Base-by-base conservation (phyloP, 2,888 invertebrate species). In the Cepaea hortensis region DNA sequence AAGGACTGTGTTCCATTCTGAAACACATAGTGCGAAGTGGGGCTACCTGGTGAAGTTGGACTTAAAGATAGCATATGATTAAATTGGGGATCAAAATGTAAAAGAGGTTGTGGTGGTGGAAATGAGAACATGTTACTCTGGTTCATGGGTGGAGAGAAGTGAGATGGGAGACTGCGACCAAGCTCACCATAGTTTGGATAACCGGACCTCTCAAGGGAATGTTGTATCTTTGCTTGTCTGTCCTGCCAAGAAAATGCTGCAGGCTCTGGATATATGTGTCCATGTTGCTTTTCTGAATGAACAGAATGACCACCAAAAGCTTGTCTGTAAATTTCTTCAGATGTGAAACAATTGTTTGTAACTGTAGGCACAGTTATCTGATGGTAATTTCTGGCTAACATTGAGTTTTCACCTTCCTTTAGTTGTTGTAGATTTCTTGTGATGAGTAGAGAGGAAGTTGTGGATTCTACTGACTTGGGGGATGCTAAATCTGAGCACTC, bases 311-410 rank as follows among this genome's bases (percentile, higher is more conserved):
- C 77, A n/a, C 90, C 90, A 88, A 89, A 92, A 7, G 93, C 93
- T 82, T 93, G 91, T 15, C 90, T 88, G 87, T 93, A 93, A 77
- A 93, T 93, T 87, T 93, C 92, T 88, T 91, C 90, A 20, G 92
- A 89, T n/a, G 93, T 92, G 87, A 91, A 93, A 5, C 91, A 48
- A 61, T 87, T 80, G 76, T 20, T 90, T 65, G 92, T 90, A 85
- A 91, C 92, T 85, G 89, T 90, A 15, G 91, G 88, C 0, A 92
- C 89, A 61, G 89, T 89, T 1, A 91, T 88, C 85, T 91, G 91
- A 48, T 92, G 91, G 85, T 92, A 92, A 82, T 91, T 92, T 83
- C 88, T 90, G 62, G 85, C 72, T 61, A 65, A 77, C 46, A 79
- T 76, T 35, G n/a, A 11, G 1, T 76, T 70, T 7, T 87, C 87